Evolutionary conservation across 2,797 vertebrate genomes (phyloP).

Genomic region (Calcarius lapponicus): DNA sequence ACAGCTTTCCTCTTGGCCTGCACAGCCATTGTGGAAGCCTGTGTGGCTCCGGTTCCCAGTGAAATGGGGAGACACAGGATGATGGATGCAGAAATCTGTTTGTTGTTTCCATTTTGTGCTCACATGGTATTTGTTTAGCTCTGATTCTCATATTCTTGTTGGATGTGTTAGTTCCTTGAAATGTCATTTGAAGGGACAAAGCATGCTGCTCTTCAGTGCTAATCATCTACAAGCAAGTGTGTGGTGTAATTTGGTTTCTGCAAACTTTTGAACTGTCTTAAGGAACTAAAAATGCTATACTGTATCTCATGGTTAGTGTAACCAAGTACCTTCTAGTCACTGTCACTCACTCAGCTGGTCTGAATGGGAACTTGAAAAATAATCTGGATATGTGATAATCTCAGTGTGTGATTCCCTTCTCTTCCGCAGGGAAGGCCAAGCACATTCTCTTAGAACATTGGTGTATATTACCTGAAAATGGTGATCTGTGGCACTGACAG

Average conservation of each 20-base stretch:
- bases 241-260: neutral
- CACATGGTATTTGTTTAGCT: neutral
- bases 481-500: neutral
- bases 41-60: rapidly evolving
- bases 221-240: neutral
- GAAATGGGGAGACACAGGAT: neutral
- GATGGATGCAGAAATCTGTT: neutral
- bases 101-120: neutral
- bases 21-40: rapidly evolving
- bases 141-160: neutral
- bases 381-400: neutral
- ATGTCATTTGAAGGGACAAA: neutral
- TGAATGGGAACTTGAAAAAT: neutral
- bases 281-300: neutral
- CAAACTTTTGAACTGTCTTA: neutral
- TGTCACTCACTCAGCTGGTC: neutral
- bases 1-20: neutral
- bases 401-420: neutral
- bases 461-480: neutral
- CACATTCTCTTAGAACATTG: neutral
- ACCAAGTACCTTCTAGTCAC: neutral
- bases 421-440: neutral
- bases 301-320: neutral
- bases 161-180: neutral
- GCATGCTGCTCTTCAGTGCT: neutral